Evolutionary conservation across 2,113 vertebrate species (phyloP).

Genomic region (Pycnonotus jocosus): DNA sequence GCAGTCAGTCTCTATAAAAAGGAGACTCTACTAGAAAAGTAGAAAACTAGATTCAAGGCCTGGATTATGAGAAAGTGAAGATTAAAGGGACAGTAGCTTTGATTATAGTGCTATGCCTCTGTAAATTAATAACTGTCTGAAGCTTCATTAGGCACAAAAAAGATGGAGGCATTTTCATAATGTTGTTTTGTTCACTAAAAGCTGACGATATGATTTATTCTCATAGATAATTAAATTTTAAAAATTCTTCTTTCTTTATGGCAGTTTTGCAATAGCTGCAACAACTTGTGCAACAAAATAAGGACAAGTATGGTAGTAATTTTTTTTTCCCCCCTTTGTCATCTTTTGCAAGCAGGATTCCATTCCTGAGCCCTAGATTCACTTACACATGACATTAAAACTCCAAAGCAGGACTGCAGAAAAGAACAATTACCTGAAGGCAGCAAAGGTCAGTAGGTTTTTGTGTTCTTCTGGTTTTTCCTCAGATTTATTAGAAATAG

Average conservation of each 20-base stretch:
- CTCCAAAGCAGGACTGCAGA: neutral
- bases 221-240: neutral
- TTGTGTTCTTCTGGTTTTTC: neutral
- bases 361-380: neutral
- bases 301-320: neutral
- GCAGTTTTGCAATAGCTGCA: neutral
- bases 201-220: neutral
- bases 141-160: neutral
- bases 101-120: neutral
- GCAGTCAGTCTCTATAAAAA: neutral
- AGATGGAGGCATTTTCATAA: neutral
- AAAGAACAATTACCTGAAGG: neutral
- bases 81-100: neutral
- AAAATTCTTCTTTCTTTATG: neutral
- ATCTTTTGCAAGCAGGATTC: neutral
- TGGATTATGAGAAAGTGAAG: neutral
- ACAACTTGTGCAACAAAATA: neutral
- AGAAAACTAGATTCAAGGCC: neutral
- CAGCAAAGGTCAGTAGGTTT: neutral
- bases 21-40: neutral
- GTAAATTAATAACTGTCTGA: neutral
- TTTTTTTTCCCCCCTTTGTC: neutral
- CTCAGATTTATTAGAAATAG: neutral
- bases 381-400: neutral
- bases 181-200: neutral